Evolutionary conservation across 2,888 invertebrate species (phyloP).

Genomic region (Cremastinae sp.): DNA sequence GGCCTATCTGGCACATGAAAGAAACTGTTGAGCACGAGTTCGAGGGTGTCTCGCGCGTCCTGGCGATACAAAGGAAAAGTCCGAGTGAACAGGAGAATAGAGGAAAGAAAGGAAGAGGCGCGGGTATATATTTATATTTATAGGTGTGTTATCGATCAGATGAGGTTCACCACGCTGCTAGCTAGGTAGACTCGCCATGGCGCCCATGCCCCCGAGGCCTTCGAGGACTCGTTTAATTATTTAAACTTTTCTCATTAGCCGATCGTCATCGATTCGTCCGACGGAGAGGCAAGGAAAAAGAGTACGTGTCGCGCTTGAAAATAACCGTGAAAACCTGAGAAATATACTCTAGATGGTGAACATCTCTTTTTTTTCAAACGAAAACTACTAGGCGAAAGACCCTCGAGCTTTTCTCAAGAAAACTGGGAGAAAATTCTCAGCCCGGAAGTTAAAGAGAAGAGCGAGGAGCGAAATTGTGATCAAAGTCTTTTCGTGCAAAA

Average conservation of each 20-base stretch:
- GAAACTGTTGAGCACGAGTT: constrained; percentile 46
- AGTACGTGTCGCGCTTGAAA: constrained; percentile 33
- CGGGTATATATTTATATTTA: constrained; percentile 24
- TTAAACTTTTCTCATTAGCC: constrained; percentile 66
- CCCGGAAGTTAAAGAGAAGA: too few relatives aligned
- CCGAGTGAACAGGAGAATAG: constrained; percentile 13
- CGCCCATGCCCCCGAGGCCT: constrained; percentile 44
- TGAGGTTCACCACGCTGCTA: constrained; percentile 29
- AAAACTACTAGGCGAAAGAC: too few relatives aligned
- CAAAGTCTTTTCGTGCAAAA: constrained; percentile 33
- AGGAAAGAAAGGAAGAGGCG: constrained; percentile 13
- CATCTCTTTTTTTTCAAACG: too few relatives aligned
- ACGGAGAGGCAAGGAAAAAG: constrained; percentile 38
- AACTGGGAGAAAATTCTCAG: background rate
- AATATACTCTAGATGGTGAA: background rate
- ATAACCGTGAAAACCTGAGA: constrained; percentile 18
- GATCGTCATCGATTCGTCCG: constrained; percentile 59
- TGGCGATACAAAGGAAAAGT: constrained; percentile 57
- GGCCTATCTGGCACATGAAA: constrained; percentile 22
- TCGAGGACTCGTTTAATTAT: constrained; percentile 63
- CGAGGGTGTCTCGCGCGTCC: constrained; percentile 58
- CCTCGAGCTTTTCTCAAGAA: background rate
- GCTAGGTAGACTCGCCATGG: constrained; percentile 49
- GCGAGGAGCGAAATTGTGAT: constrained; percentile 58
- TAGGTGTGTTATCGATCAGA: constrained; percentile 60